Evolutionary conservation across 2,113 vertebrate genomes (phyloP).

Genomic region (Oncorhynchus mykiss): DNA sequence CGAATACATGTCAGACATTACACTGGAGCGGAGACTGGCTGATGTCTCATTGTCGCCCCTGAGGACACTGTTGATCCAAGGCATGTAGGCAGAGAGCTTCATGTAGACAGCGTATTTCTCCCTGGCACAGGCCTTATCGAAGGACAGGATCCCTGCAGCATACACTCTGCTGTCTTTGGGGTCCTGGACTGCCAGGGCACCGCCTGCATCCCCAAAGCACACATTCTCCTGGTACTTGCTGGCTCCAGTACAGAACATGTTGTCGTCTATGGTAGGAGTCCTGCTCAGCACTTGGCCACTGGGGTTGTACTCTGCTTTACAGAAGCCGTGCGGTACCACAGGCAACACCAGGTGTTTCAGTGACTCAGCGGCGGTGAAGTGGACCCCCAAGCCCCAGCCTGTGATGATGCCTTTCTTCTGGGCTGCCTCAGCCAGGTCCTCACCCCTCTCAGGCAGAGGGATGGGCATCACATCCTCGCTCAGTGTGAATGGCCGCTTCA

Average conservation of each 20-base stretch:
- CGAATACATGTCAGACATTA: constrained; percentile 47
- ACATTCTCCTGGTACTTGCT: constrained; percentile 64
- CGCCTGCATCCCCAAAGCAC: constrained; percentile 76
- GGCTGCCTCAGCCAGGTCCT: constrained; percentile 1
- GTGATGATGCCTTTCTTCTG: constrained; percentile 58
- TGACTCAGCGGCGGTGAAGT: constrained; percentile 32
- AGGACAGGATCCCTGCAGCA: constrained; percentile 73
- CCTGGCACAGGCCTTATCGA: constrained; percentile 65
- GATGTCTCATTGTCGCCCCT: constrained; percentile 58
- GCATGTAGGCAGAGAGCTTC: constrained; percentile 63
- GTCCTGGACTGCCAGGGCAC: constrained; percentile 69
- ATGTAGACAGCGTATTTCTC: constrained; percentile 60
- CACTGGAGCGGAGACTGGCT: constrained; percentile 27
- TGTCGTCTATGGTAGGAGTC: constrained; percentile 59
- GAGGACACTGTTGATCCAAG: constrained; percentile 71
- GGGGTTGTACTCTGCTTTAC: constrained; percentile 17
- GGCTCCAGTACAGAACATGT: constrained; percentile 72
- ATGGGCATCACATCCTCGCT: constrained; percentile 72
- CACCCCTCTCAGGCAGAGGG: constrained; percentile 71
- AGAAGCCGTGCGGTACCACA: constrained; percentile 34
- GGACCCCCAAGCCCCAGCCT: constrained; percentile 74
- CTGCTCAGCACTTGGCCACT: neutral
- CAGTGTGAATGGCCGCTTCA: constrained; percentile 68
- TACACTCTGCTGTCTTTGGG: constrained; percentile 55
- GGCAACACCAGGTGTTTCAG: constrained; percentile 72